These are phyloP conservation scores for Pteruthius melanotis DNA, from an alignment of 2,113 vertebrate species.

Conservation along the genomic window DNA sequence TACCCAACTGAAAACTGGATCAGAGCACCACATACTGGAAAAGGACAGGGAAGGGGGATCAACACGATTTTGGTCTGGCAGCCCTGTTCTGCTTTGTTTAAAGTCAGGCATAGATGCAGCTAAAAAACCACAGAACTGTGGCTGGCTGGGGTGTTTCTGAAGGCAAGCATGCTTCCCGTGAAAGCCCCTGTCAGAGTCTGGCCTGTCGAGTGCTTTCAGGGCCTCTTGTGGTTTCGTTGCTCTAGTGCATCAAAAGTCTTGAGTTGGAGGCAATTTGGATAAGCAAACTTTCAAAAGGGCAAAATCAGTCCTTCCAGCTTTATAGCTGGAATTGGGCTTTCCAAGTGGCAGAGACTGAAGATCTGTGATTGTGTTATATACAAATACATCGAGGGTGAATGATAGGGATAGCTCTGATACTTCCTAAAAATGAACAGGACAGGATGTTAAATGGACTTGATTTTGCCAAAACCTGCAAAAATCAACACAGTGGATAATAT, in stretches of 20 bases:
- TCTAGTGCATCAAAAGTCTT: rapidly evolving
- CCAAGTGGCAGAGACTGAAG: background rate
- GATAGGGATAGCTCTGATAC: rapidly evolving
- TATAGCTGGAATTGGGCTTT: background rate
- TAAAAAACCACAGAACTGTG: background rate
- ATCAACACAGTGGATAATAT: background rate
- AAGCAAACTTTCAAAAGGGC: background rate
- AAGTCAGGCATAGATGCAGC: background rate
- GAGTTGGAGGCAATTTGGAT: background rate
- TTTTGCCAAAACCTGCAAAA: background rate
- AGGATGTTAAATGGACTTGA: background rate
- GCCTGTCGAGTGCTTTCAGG: rapidly evolving
- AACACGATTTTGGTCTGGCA: background rate
- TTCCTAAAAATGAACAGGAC: background rate
- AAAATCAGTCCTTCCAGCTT: background rate
- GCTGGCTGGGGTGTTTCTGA: background rate
- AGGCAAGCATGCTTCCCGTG: background rate
- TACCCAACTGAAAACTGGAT: background rate
- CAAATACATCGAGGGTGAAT: background rate
- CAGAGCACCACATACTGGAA: background rate
- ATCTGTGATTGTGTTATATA: background rate
- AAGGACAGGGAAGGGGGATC: background rate
- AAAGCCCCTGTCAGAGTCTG: background rate
- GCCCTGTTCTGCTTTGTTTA: background rate
- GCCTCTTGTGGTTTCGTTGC: background rate